Evolutionary conservation across 1,140 invertebrate species (phyloP), one percentile per base, ranked within the genome.

Genomic region (Ptiloglossa arizonensis): DNA sequence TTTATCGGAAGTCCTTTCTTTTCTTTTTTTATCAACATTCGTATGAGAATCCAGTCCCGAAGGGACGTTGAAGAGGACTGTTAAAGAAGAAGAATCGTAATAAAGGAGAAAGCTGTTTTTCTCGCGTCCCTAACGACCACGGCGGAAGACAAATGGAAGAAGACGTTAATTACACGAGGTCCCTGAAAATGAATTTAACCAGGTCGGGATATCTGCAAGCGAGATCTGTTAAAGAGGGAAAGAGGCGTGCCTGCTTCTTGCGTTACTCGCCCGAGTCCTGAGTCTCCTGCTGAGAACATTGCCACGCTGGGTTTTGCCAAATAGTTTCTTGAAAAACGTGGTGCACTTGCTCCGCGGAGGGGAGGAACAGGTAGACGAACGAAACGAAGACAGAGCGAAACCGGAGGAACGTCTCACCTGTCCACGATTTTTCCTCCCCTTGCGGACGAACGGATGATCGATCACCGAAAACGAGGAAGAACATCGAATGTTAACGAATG

Each of bases 391-490:
- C 50, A 13, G 11, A 24, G 29, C 50, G 35, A 67, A 59, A 62
- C 52, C 60, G 15, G 46, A 48, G 67, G 59, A 52, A 73, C 75
- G 35, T 66, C 79, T 78, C 83, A 85, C 79, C 82, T 85, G 83
- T 69, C 79, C 38, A n/a, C 32, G 29, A 69, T 70, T 71, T 80
- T 64, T 70, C 67, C 75, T 41, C 22, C 62, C 32, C 44, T 44
- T 50, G 27, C 68, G 66, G 35, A 83, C 52, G 46, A 63, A 74
- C 78, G 56, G 79, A 84, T 83, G 82, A 85, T 84, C 79, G 82
- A 85, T 85, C 69, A 84, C 73, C 48, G 79, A 78, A 84, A 84
- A 85, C 69, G 54, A 80, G 82, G 68, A 71, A 35, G 56, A 35
- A 19, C n/a, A 48, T 32, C 29, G 73, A 69, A 64, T 69, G 68